Evolutionary conservation across 2,888 invertebrate genomes (phyloP), one percentile per base, ranked within the genome.

Genomic region (Thumatha senex): DNA sequence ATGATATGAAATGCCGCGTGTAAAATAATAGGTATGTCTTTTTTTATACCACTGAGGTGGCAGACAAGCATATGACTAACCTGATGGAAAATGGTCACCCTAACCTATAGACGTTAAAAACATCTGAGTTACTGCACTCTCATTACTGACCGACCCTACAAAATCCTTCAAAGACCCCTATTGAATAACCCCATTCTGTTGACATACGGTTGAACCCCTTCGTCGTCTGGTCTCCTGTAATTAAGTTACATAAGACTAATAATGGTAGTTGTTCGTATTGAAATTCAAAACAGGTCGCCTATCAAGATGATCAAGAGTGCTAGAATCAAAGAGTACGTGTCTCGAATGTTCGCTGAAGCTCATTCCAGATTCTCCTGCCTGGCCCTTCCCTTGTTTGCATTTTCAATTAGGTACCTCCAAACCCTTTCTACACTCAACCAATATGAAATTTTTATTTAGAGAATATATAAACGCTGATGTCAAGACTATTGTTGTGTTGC

Each of bases 301-400:
- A 76, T 79, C 73, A 70, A 75, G 64, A 78, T 74, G 75, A 80
- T 80, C 78, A 74, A 72, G 68, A 71, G 66, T 74, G 70, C 74
- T 77, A 75, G 77, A 83, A 84, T 82, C 84, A 82, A 81, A 82
- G 76, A 71, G 77, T 62, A 76, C 85, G 85, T 86, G 84, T 61
- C 58, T 58, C 10, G 82, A 77, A 77, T 86, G 52, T 58, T 56
- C 61, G 54, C 53, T 54, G 54, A 56, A 52, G 56, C 72, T 58
- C 68, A 74, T 73, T 71, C 61, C 59, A 63, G 60, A 69, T 72
- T 67, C 63, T 56, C 54, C 64, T 55, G 58, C 54, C 64, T 55
- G 58, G 56, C 63, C 63, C 63, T 72, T 63, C 51, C 59, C 63
- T 82, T 70, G 72, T 82, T 81, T 82, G 74, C 79, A 82, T 83